Evolutionary conservation across 2,113 vertebrate species (phyloP), one percentile per base, ranked within the genome.

Genomic region (Astatotilapia flaviijosephi): DNA sequence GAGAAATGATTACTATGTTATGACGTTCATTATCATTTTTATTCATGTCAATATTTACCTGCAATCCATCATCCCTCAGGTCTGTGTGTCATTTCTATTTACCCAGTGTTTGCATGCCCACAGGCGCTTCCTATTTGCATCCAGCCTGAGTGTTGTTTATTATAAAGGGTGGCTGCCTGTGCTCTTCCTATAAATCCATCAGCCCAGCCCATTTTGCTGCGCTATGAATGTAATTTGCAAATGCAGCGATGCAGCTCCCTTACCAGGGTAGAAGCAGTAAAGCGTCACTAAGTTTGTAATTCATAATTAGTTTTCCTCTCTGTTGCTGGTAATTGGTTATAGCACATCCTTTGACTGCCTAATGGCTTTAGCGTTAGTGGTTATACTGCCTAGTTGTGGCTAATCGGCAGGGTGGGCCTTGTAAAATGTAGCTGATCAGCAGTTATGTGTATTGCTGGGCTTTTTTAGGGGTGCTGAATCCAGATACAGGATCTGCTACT

Each of bases 281-380:
- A 94, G 92, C 84, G 13, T 93, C 82, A 42, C 94, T 95, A 93
- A 92, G 94, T 94, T 94, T 96, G 87, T 94, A 82, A 92, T 95
- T 95, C 88, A 77, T 93, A 94, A 93, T 94, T 92, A 90, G 88
- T 92, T 94, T 92, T 86, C 86, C 55, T 79, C 89, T 92, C 86
- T 91, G 82, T 86, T 80, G 84, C 89, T 93, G 90, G 88, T 92
- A 92, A 94, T 93, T 93, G 88, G 88, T 89, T 89, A 83, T 73
- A 85, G 90, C 82, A 65, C 88, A 83, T 80, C 75, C 88, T 84
- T 85, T 90, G 89, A 93, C 90, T 92, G 79, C 81, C 42, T 93
- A 92, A 93, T 91, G 79, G 83, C 73, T 84, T 85, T 49, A 81
- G 83, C 23, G 11, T 19, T 56, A 47, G 77, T 23, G 79, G 79